A percentile compares a stretch with the other conserved stretches of the same genome.
Conservation (phyloP, 2,113 vertebrate genomes). For the Colius striatus region DNA sequence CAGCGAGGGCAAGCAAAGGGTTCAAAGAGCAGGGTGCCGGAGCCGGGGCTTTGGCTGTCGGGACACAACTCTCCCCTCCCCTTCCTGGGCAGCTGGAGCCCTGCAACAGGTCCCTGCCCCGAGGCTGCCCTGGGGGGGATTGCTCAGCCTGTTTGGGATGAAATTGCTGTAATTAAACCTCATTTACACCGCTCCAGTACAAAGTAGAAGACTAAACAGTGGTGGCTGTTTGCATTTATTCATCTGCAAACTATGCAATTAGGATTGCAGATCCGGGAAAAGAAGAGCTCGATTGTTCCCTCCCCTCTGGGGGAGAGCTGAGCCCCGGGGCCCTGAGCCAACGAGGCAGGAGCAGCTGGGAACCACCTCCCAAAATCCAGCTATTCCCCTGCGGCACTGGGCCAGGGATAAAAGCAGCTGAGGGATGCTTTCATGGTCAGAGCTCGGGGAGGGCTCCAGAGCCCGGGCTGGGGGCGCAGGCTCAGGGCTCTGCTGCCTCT, state of each 20-base stretch:
- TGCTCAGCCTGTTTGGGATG: background rate
- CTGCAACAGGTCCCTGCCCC: background rate
- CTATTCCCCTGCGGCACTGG: background rate
- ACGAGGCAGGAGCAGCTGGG: background rate
- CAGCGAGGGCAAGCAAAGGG: background rate
- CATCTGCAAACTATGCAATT: slow-evolving; percentile 40
- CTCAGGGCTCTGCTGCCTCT: background rate
- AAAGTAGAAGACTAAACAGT: background rate
- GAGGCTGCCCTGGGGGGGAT: background rate
- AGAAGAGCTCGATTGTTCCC: background rate
- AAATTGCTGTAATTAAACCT: slow-evolving; percentile 26
- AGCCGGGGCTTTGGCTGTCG: background rate
- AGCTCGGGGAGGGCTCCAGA: background rate
- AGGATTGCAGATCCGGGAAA: background rate
- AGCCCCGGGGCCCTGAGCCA: background rate
- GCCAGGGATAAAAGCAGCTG: background rate
- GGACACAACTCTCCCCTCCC: no score
- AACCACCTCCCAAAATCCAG: background rate
- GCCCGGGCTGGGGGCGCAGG: background rate
- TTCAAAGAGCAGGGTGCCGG: background rate
- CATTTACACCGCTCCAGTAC: background rate
- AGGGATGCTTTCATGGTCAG: accelerated
- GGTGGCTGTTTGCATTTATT: slow-evolving; percentile 27
- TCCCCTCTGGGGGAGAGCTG: no score
- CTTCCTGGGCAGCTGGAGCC: background rate